Conservation (phyloP, 2,888 invertebrate species). For the Amblyteles armatorius region DNA sequence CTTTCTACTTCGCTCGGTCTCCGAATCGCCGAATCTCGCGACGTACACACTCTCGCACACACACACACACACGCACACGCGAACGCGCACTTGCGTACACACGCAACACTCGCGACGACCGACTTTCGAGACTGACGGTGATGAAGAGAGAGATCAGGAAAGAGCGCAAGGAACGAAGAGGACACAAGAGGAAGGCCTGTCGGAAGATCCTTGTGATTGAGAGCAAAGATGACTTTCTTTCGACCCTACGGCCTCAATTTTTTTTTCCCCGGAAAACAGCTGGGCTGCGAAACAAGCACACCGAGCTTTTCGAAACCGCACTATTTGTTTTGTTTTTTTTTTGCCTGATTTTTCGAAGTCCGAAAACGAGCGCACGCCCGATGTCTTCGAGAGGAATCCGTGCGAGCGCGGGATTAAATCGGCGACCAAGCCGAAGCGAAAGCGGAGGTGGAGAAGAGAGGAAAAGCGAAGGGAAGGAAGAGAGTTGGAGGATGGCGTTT, state of each 20-base stretch:
- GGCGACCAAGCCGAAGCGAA: neutral
- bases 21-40: slow-evolving; percentile 17
- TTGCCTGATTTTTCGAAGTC: no score
- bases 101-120: slow-evolving; percentile 46
- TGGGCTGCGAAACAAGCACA: neutral
- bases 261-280: neutral
- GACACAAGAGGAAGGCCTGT: slow-evolving; percentile 2
- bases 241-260: neutral
- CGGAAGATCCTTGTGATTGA: slow-evolving; percentile 18
- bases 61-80: slow-evolving; percentile 27
- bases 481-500: slow-evolving; percentile 13
- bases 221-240: neutral
- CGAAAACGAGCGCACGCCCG: no score
- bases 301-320: neutral
- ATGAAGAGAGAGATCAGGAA: neutral
- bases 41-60: slow-evolving; percentile 18
- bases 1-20: neutral
- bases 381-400: no score
- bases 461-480: slow-evolving; percentile 17
- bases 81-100: slow-evolving; percentile 6
- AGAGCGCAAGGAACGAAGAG: neutral
- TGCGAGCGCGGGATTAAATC: neutral
- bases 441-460: slow-evolving; percentile 8
- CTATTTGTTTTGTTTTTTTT: no score
- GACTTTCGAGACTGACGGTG: slow-evolving; percentile 13